These are phyloP conservation scores for Cryptus viduatorius DNA, from an alignment of 2,888 invertebrate species.

Conservation along the genomic window DNA sequence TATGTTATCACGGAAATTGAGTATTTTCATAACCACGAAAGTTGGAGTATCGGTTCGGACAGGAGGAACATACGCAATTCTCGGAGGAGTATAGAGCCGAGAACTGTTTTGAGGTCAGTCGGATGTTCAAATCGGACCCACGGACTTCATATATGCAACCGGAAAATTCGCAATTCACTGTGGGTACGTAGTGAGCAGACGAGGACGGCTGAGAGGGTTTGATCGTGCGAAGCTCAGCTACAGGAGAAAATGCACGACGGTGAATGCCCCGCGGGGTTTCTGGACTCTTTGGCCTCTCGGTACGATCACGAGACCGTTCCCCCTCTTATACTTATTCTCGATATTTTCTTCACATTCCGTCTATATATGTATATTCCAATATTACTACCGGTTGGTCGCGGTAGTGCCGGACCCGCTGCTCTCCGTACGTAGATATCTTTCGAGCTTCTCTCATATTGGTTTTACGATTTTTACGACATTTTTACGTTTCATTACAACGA, in stretches of 20 bases:
- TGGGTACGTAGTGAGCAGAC: constrained; percentile 9
- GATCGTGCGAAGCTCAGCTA: constrained; percentile 51
- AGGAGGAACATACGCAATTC: constrained; percentile 7
- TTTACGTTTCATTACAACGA: constrained; percentile 73
- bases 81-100: neutral
- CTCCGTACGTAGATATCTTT: constrained; percentile 55
- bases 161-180: constrained; percentile 52
- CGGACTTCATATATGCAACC: constrained; percentile 32
- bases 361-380: constrained; percentile 42
- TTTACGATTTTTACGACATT: constrained; percentile 77
- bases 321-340: constrained; percentile 44
- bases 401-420: constrained; percentile 28
- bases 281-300: constrained; percentile 56
- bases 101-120: constrained; percentile 50
- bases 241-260: constrained; percentile 51
- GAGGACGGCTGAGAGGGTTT: constrained; percentile 24
- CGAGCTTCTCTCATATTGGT: constrained; percentile 71
- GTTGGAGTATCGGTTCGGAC: neutral
- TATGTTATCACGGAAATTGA: constrained; percentile 21
- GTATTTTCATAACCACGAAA: neutral
- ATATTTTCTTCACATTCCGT: constrained; percentile 58
- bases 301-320: constrained; percentile 18
- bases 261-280: constrained; percentile 49
- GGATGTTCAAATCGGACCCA: constrained; percentile 36
- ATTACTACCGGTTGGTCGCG: constrained; percentile 39